Evolutionary conservation across 2,797 vertebrate genomes (phyloP).

Genomic region (Columba guinea): DNA sequence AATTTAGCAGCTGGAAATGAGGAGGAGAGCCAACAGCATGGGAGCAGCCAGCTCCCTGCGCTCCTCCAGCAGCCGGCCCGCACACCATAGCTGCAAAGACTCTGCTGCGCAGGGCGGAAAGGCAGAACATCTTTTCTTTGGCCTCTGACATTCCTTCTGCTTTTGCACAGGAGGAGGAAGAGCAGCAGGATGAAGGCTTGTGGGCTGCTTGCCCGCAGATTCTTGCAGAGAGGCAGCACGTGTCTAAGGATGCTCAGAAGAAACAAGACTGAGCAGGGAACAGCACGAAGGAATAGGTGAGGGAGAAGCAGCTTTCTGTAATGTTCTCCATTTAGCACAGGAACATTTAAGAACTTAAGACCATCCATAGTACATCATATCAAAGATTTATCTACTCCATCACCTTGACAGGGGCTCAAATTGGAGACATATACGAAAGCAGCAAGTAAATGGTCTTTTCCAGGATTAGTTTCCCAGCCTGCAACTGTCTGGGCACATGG

Average conservation of each 20-base stretch:
- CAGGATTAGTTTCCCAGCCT: background rate
- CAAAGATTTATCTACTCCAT: background rate
- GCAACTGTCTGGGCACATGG: rapidly evolving
- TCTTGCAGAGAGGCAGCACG: background rate
- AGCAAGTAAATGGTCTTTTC: background rate
- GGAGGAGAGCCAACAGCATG: background rate
- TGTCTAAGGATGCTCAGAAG: background rate
- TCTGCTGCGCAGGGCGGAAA: background rate
- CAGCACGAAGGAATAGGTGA: background rate
- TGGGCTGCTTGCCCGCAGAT: background rate
- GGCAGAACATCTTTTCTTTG: background rate
- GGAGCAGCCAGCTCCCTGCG: background rate
- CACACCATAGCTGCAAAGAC: background rate
- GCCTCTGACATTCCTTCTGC: background rate
- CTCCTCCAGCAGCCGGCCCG: background rate
- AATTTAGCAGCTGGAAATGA: background rate
- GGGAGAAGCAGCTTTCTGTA: background rate
- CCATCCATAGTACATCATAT: background rate
- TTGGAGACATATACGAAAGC: background rate
- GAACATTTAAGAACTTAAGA: background rate
- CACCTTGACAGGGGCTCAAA: background rate
- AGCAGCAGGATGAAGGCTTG: background rate
- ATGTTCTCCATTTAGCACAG: background rate
- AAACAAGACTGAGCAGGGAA: background rate
- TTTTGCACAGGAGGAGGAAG: background rate